Evolutionary conservation across 2,113 vertebrate genomes (phyloP).

Genomic region (Collichthys lucidus): DNA sequence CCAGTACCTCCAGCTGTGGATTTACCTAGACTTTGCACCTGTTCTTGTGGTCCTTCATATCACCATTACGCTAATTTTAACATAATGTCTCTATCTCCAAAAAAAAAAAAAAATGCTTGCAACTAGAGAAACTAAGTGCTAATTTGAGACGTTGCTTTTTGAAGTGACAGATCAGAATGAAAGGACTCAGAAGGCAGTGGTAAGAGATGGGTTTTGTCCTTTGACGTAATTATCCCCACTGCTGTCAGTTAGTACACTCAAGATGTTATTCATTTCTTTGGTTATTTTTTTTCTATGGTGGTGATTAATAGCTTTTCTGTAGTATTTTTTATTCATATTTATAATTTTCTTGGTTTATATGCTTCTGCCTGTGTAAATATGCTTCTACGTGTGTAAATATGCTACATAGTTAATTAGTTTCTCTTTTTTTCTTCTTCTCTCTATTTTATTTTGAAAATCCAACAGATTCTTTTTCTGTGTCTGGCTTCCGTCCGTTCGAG

Average conservation of each 20-base stretch:
- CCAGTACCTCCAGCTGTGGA: conserved; percentile 34
- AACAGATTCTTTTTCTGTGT: no score
- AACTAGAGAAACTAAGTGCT: neutral
- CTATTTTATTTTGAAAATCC: no score
- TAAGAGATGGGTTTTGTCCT: conserved; percentile 30
- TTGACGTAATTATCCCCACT: conserved; percentile 19
- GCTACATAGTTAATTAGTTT: no score
- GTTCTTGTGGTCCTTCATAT: conserved; percentile 1
- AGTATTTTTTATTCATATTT: conserved; percentile 1
- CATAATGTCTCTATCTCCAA: neutral
- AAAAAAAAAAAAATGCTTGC: neutral
- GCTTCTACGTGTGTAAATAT: no score
- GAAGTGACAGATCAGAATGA: neutral
- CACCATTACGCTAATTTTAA: neutral
- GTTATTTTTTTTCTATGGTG: conserved; percentile 2
- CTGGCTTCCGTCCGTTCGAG: no score
- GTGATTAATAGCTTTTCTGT: neutral
- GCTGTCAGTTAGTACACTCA: conserved; percentile 36
- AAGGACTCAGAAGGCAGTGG: conserved; percentile 3
- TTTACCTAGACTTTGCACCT: conserved; percentile 39
- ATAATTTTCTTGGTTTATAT: no score
- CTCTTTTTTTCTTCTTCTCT: no score
- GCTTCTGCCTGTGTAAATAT: no score
- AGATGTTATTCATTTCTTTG: conserved; percentile 6
- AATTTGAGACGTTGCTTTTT: neutral